These are phyloP conservation scores for Gila orcuttii DNA, from an alignment of 2,113 vertebrate genomes.

Conservation along the genomic window DNA sequence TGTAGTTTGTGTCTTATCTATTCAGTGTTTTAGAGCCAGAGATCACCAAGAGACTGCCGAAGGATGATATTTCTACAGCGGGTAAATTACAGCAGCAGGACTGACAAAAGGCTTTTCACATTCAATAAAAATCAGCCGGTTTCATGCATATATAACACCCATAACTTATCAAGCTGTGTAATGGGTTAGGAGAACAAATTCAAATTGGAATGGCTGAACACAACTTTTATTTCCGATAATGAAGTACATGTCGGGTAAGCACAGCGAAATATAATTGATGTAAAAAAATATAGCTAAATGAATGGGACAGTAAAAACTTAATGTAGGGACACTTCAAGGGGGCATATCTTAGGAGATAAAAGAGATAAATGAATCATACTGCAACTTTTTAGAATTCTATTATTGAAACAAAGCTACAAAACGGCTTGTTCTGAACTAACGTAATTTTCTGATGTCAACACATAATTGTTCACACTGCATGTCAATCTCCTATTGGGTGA, in stretches of 20 bases:
- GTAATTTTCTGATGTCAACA: background rate
- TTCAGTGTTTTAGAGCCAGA: conserved; percentile 33
- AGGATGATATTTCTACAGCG: conserved; percentile 39
- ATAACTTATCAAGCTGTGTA: background rate
- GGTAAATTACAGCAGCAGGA: conserved; percentile 37
- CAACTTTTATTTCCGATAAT: conserved; percentile 26
- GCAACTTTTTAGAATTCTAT: background rate
- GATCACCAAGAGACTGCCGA: conserved; percentile 33
- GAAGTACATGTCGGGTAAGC: conserved; percentile 6
- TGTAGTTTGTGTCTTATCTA: conserved; percentile 53
- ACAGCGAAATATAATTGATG: conserved; percentile 11
- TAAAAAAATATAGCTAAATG: conserved; percentile 5
- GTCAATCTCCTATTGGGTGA: background rate
- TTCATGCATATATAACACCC: conserved; percentile 8
- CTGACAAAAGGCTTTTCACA: conserved; percentile 28
- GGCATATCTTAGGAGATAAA: background rate
- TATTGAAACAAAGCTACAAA: background rate
- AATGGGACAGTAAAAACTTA: background rate
- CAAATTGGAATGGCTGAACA: background rate
- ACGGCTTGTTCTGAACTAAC: background rate
- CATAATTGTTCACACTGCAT: background rate
- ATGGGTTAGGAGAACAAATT: conserved; percentile 19
- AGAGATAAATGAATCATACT: background rate
- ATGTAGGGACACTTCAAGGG: background rate
- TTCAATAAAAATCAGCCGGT: conserved; percentile 15